Percentiles rank a stretch among this genome's conserved stretches.
These are phyloP conservation scores for Pentamera pediparva DNA, from an alignment of 53 echinoderm and acorn worm genomes.

Conservation along the genomic window DNA sequence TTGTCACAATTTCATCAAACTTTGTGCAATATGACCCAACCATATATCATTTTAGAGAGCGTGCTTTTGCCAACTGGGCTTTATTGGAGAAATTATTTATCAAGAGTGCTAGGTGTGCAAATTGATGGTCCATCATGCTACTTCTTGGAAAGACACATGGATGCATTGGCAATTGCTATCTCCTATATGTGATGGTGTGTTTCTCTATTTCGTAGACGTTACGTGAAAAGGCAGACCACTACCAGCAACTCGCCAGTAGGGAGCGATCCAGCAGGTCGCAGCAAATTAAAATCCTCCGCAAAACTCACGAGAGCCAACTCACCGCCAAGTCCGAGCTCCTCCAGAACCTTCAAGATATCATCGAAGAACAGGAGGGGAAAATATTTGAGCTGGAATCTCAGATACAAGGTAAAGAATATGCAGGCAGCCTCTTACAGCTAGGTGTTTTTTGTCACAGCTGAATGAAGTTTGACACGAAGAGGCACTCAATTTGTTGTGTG, in stretches of 20 bases:
- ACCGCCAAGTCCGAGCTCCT: conserved; percentile 77
- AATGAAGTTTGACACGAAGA: too few species aligned
- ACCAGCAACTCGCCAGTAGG: conserved; percentile 61
- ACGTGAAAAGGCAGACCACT: conserved; percentile 70
- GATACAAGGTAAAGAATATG: conserved; percentile 64
- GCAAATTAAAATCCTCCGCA: conserved; percentile 92
- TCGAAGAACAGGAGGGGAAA: conserved; percentile 77
- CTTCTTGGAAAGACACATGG: not conserved
- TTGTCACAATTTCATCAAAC: not conserved
- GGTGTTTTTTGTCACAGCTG: too few species aligned
- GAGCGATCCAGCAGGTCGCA: conserved; percentile 87
- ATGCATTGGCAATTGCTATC: not conserved
- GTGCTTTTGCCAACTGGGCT: not conserved
- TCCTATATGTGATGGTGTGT: not conserved
- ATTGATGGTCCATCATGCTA: too few species aligned
- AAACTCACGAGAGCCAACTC: conserved; percentile 88
- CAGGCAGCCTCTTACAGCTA: too few species aligned
- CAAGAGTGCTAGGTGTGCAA: too few species aligned
- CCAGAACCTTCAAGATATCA: conserved; percentile 83
- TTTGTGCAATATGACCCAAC: too few species aligned
- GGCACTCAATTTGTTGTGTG: too few species aligned
- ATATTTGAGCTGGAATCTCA: conserved; percentile 76
- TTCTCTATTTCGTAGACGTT: not conserved
- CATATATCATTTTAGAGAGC: too few species aligned
- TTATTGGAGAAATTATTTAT: not conserved